Evolutionary conservation across 2,797 vertebrate species (phyloP), one percentile per base, ranked within the genome.

Genomic region (Alectoris magna): DNA sequence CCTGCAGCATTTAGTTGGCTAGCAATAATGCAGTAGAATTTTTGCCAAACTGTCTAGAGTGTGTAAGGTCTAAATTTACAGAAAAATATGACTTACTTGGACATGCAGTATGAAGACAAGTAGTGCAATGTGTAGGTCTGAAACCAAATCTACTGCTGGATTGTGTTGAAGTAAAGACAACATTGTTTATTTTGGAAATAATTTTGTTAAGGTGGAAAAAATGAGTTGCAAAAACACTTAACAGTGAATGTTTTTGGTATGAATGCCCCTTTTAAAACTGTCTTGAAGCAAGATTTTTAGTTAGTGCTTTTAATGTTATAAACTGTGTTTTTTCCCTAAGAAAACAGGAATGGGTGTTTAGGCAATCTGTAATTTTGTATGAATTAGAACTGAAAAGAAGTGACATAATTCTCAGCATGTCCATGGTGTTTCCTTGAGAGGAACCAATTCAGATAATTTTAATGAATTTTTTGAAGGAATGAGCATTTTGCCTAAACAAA

Each of bases 191-290:
- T 83, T 85, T 83, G 59, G 24, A 71, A 85, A 46, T 59, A 11
- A 14, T 75, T 91, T 83, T 4, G 0, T 66, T 72, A 72, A 80
- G 38, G 69, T 90, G 49, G 38, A 48, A 84, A 69, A 93, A 91
- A 78, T 49, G 14, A 36, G 14, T 87, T 77, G 48, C 11, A 13
- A 34, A 51, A 76, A 46, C 0, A 1, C 36, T 73, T 79, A 75
- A 77, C 16, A 80, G 66, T 62, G 78, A 75, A 66, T 80, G 26
- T 11, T 80, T 87, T 94, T 87, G 81, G 49, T 93, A 56, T 67
- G 81, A 84, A 48, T 59, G 19, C 13, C 84, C 18, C 59, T 66
- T 74, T 74, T 67, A 71, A 93, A 88, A 68, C 53, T 76, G 7
- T 74, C 29, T 77, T 77, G 58, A 94, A 87, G 46, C 15, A 71